Percentiles rank a stretch among this genome's conserved stretches.
Evolutionary conservation across 1,140 invertebrate species (phyloP).

Genomic region (Grapholita molesta): DNA sequence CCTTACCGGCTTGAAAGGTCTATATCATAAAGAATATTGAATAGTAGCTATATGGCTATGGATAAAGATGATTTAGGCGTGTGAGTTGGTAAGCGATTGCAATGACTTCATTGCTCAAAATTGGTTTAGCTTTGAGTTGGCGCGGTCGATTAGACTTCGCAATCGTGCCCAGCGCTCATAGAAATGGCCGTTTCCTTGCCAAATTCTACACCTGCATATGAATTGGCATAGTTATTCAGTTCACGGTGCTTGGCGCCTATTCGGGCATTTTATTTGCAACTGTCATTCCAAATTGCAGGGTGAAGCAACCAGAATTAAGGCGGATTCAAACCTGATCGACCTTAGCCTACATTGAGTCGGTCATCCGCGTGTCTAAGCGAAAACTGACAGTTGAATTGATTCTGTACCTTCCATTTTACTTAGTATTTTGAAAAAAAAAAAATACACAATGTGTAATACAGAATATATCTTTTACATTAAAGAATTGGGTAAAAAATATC

Average conservation of each 20-base stretch:
- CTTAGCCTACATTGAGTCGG: not conserved
- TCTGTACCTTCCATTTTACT: no score
- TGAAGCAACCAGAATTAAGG: constrained; percentile 31
- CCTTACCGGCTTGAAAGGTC: no score
- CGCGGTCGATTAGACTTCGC: not conserved
- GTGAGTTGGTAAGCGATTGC: not conserved
- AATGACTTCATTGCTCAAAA: not conserved
- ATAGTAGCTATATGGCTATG: no score
- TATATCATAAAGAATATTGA: no score
- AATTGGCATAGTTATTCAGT: constrained; percentile 51
- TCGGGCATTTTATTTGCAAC: constrained; percentile 47
- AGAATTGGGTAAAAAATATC: no score
- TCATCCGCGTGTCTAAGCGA: not conserved
- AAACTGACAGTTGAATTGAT: not conserved
- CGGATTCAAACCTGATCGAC: not conserved
- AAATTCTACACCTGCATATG: constrained; percentile 32
- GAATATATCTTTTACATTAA: no score
- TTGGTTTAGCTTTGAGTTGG: not conserved
- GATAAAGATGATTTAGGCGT: no score
- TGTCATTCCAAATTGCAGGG: constrained; percentile 38
- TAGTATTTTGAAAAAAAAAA: no score
- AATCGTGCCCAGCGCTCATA: not conserved
- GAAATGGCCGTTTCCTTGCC: not conserved
- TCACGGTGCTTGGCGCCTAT: constrained; percentile 42
- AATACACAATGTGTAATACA: no score